Conservation (phyloP, 2,113 vertebrate genomes). For the Rattus norvegicus region GRCr8 NC_086028.1:52015001-52015500, state of each 20-base stretch:
- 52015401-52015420: not conserved
- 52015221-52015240: not conserved
- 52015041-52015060: not conserved
- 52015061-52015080: not conserved
- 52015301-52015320: not conserved
- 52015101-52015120: not conserved
- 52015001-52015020: not conserved
- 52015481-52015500: not conserved
- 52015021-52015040: not conserved
- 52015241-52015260: not conserved
- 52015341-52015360: not conserved
- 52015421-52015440: not conserved
- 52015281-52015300: not conserved
- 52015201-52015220: not conserved
- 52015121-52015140: not conserved
- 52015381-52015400: not conserved
- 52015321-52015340: not conserved
- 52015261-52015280: not conserved
- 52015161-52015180: not conserved
- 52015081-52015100: not conserved
- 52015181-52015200: not conserved
- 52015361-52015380: not conserved
- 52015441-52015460: not conserved
- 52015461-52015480: not conserved
- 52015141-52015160: not conserved